These are phyloP conservation scores for Chelonus formosanus DNA, from an alignment of 2,888 invertebrate species.

Conservation along the genomic window DNA sequence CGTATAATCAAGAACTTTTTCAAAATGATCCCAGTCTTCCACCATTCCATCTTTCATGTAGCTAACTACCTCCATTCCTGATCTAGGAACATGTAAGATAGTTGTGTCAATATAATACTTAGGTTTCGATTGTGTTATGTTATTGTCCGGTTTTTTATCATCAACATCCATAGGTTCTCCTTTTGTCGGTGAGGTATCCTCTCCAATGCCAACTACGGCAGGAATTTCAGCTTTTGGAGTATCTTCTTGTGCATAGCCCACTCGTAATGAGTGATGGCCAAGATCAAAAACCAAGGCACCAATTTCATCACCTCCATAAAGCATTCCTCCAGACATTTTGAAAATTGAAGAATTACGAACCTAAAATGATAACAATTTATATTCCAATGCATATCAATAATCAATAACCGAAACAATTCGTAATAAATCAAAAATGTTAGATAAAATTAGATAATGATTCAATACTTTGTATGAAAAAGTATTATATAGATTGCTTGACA, in stretches of 20 bases:
- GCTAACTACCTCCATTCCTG: slow-evolving; percentile 84
- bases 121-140: slow-evolving; percentile 71
- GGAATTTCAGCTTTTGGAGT: slow-evolving; percentile 99
- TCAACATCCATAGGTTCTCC: slow-evolving; percentile 74
- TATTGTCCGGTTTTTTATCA: slow-evolving; percentile 78
- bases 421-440: no score
- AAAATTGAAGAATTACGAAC: neutral
- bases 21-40: slow-evolving; percentile 99
- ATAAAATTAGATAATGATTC: no score
- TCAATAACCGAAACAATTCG: no score
- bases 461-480: no score
- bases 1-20: slow-evolving; percentile 91
- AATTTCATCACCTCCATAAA: slow-evolving; percentile 97
- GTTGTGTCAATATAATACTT: slow-evolving; percentile 94
- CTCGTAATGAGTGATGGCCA: slow-evolving; percentile 88
- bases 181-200: slow-evolving; percentile 71
- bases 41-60: slow-evolving; percentile 99
- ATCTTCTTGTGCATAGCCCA: slow-evolving; percentile 97
- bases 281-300: slow-evolving; percentile 98
- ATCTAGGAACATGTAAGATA: slow-evolving; percentile 86
- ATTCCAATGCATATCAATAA: no score
- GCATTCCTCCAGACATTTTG: slow-evolving; percentile 67
- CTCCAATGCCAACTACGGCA: slow-evolving; percentile 87
- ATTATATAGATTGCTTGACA: no score
- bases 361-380: no score